Conservation (phyloP, 2,113 vertebrate species). For the Delphinapterus leucas region DNA sequence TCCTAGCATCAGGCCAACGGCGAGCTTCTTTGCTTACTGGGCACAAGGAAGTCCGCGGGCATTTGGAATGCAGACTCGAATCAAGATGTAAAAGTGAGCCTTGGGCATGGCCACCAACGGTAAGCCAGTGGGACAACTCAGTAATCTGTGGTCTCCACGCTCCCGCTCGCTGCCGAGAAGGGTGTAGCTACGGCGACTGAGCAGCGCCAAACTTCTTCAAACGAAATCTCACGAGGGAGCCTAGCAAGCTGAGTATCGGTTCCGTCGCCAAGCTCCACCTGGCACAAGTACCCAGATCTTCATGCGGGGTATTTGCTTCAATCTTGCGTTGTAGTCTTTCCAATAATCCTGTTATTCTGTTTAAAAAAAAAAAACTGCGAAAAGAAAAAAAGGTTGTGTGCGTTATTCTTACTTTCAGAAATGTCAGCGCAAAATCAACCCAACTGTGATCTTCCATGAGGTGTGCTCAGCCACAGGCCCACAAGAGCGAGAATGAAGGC, state of each 20-base stretch:
- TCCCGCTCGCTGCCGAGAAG: background rate
- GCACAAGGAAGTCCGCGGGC: accelerated
- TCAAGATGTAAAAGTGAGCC: background rate
- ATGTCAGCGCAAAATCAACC: background rate
- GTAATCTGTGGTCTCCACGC: background rate
- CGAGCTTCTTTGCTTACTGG: background rate
- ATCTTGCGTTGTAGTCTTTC: background rate
- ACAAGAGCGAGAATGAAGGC: background rate
- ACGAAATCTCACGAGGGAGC: background rate
- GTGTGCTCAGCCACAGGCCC: background rate
- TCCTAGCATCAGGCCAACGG: accelerated
- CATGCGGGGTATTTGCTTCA: background rate
- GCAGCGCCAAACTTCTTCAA: background rate
- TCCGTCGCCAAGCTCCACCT: background rate
- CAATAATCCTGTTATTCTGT: background rate
- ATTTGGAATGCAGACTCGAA: background rate
- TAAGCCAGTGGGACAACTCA: background rate
- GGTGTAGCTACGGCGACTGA: accelerated
- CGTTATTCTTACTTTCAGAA: background rate
- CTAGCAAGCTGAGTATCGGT: no score
- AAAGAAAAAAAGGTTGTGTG: background rate
- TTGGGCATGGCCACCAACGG: accelerated
- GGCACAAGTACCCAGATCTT: no score
- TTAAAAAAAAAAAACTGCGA: background rate
- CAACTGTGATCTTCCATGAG: background rate